A percentile compares a stretch with the other conserved stretches of the same genome.
Conservation (phyloP, 2,888 invertebrate genomes). For the Crepidodera aurea region DNA sequence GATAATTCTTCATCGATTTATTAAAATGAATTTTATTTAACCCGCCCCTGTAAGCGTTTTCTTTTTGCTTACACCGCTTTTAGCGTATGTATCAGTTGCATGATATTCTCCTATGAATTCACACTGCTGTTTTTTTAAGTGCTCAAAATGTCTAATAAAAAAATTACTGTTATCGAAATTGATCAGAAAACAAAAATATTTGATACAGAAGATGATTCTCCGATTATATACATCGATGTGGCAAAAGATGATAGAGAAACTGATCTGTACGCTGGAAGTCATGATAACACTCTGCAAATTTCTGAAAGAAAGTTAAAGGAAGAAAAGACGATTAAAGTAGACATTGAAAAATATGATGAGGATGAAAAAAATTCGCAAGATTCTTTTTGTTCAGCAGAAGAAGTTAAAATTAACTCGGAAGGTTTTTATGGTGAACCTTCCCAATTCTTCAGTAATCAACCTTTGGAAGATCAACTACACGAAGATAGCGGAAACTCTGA, state of each 20-base stretch:
- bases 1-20: too few species aligned
- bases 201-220: background rate
- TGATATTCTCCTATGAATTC: background rate
- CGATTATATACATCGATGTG: background rate
- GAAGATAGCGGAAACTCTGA: background rate
- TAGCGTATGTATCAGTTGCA: background rate
- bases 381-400: slow-evolving; percentile 7
- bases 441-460: background rate
- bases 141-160: background rate
- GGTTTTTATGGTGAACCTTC: background rate
- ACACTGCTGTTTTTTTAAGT: background rate
- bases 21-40: too few species aligned
- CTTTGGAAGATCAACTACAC: background rate
- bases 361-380: slow-evolving; percentile 4
- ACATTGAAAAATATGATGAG: background rate
- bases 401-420: background rate
- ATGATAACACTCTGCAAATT: background rate
- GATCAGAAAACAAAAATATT: background rate
- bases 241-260: background rate
- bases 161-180: background rate
- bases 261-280: background rate
- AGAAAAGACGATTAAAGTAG: background rate
- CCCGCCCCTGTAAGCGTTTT: background rate
- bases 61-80: background rate
- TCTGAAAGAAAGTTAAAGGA: background rate